Percentiles rank a stretch among this genome's conserved stretches.
Conservation (phyloP, 2,797 vertebrate species). For the Masticophis lateralis region DNA sequence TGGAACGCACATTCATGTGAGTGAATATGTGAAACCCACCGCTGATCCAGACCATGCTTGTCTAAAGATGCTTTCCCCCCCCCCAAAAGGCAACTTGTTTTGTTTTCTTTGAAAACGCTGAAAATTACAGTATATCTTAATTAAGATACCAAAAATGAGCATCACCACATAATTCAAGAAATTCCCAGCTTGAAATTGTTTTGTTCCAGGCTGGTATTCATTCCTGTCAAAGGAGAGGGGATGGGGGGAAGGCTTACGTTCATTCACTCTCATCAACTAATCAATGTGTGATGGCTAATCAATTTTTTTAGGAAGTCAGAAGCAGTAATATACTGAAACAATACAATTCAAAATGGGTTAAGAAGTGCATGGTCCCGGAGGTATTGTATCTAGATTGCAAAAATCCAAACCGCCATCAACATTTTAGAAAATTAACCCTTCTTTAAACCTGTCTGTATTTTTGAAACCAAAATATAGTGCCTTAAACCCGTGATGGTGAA, state of each 20-base stretch:
- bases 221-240: background rate
- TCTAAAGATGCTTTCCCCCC: too few relatives aligned
- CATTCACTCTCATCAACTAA: background rate
- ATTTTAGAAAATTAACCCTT: background rate
- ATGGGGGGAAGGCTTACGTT: too few relatives aligned
- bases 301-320: background rate
- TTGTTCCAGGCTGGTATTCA: background rate
- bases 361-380: background rate
- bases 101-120: too few relatives aligned
- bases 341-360: background rate
- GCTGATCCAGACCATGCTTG: too few relatives aligned
- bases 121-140: too few relatives aligned
- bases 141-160: too few relatives aligned
- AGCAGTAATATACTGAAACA: background rate
- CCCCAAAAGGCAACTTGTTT: too few relatives aligned
- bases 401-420: background rate
- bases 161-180: too few relatives aligned
- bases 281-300: background rate
- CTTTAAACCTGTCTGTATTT: background rate
- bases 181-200: background rate
- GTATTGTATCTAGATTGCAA: background rate
- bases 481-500: background rate
- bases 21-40: too few relatives aligned
- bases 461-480: background rate
- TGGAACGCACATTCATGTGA: too few relatives aligned